Percentiles rank a stretch among this genome's conserved stretches.
phyloP scores from a whole-genome alignment of 2,113 vertebrate genomes.

The Aldabrachelys gigantea region DNA sequence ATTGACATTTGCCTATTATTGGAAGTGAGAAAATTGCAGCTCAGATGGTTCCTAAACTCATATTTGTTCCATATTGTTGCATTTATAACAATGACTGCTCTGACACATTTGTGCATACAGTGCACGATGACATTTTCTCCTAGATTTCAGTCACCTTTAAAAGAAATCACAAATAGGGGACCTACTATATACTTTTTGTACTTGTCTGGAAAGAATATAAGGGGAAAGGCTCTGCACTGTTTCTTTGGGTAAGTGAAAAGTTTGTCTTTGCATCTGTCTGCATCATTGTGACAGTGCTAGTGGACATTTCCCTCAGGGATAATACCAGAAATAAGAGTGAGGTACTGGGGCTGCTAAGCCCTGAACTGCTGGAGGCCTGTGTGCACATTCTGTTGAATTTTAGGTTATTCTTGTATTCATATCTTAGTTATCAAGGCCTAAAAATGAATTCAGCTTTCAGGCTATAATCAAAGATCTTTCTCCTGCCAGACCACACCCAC shows the following conservation, averaged over 20 bases:
- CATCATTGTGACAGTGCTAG: rapidly evolving
- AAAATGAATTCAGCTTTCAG: not conserved
- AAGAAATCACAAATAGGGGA: not conserved
- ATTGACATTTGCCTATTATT: slow-evolving; percentile 5
- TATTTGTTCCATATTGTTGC: slow-evolving; percentile 34
- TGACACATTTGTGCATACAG: not conserved
- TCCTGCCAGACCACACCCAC: not conserved
- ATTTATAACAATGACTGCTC: slow-evolving; percentile 46
- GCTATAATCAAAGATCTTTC: not conserved
- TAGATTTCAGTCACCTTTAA: slow-evolving; percentile 46
- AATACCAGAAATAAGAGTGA: not conserved
- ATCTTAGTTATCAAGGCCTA: not conserved
- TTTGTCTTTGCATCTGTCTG: not conserved
- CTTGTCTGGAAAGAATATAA: not conserved
- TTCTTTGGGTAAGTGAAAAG: not conserved
- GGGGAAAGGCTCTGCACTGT: not conserved
- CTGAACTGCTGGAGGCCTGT: not conserved
- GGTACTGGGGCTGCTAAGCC: not conserved
- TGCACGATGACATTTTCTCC: slow-evolving; percentile 17
- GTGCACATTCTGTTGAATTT: not conserved
- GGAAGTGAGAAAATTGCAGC: slow-evolving; percentile 27
- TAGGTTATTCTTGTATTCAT: not conserved
- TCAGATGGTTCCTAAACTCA: slow-evolving; percentile 40
- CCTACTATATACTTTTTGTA: not conserved
- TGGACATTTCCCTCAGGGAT: not conserved